Evolutionary conservation across 2,113 vertebrate genomes (phyloP).

Genomic region (Ornithorhynchus anatinus): DNA sequence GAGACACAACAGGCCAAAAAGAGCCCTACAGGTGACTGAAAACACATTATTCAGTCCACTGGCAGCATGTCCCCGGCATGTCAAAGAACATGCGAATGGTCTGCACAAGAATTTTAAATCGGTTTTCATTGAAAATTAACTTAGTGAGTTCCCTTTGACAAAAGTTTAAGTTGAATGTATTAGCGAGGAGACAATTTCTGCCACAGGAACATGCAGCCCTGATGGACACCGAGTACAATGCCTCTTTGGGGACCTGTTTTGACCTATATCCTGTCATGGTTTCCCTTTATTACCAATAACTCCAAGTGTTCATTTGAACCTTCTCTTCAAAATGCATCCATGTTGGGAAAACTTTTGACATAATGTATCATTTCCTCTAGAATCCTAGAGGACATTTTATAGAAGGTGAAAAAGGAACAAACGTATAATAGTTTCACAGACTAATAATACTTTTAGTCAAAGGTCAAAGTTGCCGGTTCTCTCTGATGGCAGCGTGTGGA

Average conservation of each 20-base stretch:
- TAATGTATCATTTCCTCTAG: slow-evolving; percentile 51
- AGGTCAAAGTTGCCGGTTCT: slow-evolving; percentile 39
- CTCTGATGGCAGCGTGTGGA: slow-evolving; percentile 52
- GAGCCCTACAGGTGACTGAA: neutral
- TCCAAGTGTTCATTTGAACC: slow-evolving; percentile 49
- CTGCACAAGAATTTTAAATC: neutral
- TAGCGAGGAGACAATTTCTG: neutral
- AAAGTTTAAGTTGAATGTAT: neutral
- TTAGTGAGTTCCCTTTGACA: neutral
- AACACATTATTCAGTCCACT: neutral
- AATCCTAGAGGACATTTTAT: slow-evolving; percentile 61
- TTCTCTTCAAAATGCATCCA: slow-evolving; percentile 31
- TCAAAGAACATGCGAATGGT: neutral
- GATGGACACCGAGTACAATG: slow-evolving; percentile 21
- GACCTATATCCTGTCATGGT: slow-evolving; percentile 29
- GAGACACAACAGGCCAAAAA: too few species aligned
- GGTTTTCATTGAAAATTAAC: neutral
- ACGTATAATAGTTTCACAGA: slow-evolving; percentile 49
- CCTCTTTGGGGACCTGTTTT: slow-evolving; percentile 40
- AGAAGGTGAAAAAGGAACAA: slow-evolving; percentile 45
- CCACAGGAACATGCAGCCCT: neutral
- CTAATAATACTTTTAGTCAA: slow-evolving; percentile 49
- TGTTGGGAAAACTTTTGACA: slow-evolving; percentile 58
- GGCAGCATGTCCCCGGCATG: neutral
- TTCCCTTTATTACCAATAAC: slow-evolving; percentile 48